phyloP scores from a whole-genome alignment of 2,888 invertebrate species.

The Parnassius orleans region DNA sequence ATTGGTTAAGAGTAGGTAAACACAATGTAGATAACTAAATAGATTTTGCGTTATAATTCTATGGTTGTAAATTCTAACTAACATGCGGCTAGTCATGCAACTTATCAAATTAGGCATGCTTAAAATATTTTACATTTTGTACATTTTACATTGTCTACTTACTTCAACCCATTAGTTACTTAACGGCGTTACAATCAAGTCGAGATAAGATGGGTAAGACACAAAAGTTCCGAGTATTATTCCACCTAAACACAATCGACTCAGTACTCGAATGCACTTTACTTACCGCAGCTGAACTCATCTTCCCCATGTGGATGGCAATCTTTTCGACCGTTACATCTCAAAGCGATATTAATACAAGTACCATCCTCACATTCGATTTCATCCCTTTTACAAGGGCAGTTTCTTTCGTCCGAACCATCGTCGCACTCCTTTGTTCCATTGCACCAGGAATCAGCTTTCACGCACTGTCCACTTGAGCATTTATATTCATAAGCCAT shows the following conservation, averaged over 20 bases:
- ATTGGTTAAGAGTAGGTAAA: background rate
- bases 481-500: constrained; percentile 83
- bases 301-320: constrained; percentile 82
- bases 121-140: background rate
- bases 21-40: background rate
- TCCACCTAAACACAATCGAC: background rate
- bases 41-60: no score
- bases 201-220: constrained; percentile 1
- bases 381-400: constrained; percentile 73
- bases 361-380: constrained; percentile 83
- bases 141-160: constrained; percentile 5
- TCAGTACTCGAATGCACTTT: constrained; percentile 4
- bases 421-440: constrained; percentile 76
- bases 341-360: constrained; percentile 82
- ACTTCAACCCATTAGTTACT: background rate
- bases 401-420: constrained; percentile 66
- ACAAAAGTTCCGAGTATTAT: constrained; percentile 14
- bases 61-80: background rate
- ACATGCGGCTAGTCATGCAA: constrained; percentile 24
- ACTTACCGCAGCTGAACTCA: constrained; percentile 79
- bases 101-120: constrained; percentile 20
- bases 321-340: constrained; percentile 83
- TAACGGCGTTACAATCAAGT: constrained; percentile 11
- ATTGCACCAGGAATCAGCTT: constrained; percentile 75
- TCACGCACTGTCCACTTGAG: constrained; percentile 83